Percentiles rank a stretch among this genome's conserved stretches.
These are phyloP conservation scores for Motacilla tschutschensis DNA, from an alignment of 2,113 vertebrate genomes.

Conservation along the genomic window DNA sequence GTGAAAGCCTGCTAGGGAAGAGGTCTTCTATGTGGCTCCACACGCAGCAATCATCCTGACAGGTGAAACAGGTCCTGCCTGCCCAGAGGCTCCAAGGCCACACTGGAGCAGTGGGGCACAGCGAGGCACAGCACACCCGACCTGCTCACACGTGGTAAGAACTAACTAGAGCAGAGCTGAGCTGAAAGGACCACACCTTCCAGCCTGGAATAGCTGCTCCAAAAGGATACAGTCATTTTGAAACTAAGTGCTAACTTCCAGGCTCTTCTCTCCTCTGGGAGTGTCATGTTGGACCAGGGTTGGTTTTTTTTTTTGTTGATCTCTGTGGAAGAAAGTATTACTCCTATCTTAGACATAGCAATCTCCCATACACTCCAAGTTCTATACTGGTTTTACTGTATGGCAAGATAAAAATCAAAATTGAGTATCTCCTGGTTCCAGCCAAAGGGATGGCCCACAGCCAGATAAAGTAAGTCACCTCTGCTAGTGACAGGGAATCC, in stretches of 20 bases:
- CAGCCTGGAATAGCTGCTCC: not conserved
- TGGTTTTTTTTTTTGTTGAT: not conserved
- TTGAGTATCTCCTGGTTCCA: not conserved
- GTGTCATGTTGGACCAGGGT: accelerated
- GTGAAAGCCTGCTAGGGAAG: not conserved
- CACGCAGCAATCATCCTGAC: not conserved
- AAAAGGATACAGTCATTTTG: not conserved
- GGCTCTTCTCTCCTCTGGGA: not conserved
- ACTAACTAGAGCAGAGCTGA: not conserved
- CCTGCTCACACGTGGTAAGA: not conserved
- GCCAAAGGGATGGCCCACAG: not conserved
- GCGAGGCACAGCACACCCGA: not conserved
- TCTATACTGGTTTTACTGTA: not conserved
- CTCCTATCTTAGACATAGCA: not conserved
- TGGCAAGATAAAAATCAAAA: not conserved
- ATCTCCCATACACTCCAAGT: not conserved
- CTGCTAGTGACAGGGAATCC: not conserved
- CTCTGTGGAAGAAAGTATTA: not conserved
- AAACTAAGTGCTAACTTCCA: not conserved
- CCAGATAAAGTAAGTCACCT: not conserved
- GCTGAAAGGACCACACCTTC: not conserved
- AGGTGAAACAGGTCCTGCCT: not conserved
- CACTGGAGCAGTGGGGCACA: accelerated
- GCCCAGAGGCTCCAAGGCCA: not conserved
- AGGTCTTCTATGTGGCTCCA: accelerated